Conservation (phyloP, 2,797 vertebrate genomes). For the Parauchenoglanis punctatus region DNA sequence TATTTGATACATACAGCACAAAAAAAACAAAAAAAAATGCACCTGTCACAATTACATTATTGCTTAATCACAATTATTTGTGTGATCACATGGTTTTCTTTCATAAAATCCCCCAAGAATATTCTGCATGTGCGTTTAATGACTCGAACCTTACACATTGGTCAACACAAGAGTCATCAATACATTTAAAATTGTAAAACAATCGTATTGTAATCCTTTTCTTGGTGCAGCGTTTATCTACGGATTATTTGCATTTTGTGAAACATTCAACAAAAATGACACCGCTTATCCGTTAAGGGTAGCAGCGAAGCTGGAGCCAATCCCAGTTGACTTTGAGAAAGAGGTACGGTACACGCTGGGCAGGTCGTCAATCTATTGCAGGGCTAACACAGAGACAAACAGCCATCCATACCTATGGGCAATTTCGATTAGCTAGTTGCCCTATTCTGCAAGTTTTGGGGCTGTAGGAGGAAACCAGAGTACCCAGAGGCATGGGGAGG, state of each 20-base stretch:
- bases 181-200: neutral
- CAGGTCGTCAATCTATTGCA: no score
- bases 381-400: no score
- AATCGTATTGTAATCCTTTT: neutral
- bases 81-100: neutral
- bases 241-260: neutral
- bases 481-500: no score
- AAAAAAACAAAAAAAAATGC: neutral
- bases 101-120: neutral
- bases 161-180: neutral
- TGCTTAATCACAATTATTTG: neutral
- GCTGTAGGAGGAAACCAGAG: no score
- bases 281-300: no score
- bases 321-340: no score
- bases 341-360: no score
- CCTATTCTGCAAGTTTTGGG: no score
- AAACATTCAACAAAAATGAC: neutral
- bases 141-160: neutral
- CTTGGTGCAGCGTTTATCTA: neutral
- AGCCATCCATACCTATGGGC: no score
- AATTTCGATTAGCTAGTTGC: no score
- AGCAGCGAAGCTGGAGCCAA: no score
- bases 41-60: neutral
- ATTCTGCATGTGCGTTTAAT: neutral
- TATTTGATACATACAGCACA: neutral